Evolutionary conservation across 2,888 invertebrate genomes (phyloP).

Genomic region (Harpagoxenus sublaevis): DNA sequence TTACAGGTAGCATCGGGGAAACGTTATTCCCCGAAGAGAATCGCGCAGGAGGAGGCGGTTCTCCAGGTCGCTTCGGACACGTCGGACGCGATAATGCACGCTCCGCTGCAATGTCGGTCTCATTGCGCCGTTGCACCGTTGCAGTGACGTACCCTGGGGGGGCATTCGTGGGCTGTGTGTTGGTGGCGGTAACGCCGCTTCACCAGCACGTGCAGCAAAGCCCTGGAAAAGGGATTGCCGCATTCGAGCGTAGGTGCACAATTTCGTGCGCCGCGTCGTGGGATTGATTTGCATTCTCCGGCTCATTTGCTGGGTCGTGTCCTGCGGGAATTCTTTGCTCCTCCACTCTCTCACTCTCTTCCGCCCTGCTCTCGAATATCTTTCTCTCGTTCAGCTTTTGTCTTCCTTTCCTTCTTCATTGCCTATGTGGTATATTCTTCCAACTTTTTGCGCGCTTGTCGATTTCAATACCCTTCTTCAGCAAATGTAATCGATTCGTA

Average conservation of each 20-base stretch:
- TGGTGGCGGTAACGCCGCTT: conserved; percentile 30
- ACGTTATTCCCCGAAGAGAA: conserved; percentile 59
- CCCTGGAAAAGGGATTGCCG: conserved; percentile 82
- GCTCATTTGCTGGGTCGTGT: conserved; percentile 84
- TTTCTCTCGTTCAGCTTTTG: background rate
- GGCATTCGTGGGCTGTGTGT: conserved; percentile 57
- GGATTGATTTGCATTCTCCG: conserved; percentile 85
- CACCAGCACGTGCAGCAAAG: conserved; percentile 62
- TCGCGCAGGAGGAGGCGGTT: conserved; percentile 44
- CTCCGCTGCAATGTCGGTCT: conserved; percentile 68
- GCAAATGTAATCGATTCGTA: background rate
- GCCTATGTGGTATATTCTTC: conserved; percentile 10
- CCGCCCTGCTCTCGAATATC: background rate
- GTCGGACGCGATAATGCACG: conserved; percentile 75
- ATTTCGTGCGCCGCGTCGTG: conserved; percentile 80
- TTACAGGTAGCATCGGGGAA: conserved; percentile 14
- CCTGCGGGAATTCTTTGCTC: conserved; percentile 75
- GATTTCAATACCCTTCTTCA: background rate
- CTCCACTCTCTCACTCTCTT: conserved; percentile 14
- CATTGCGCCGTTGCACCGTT: conserved; percentile 61
- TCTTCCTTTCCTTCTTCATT: conserved; percentile 22
- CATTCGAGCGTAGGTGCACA: conserved; percentile 81
- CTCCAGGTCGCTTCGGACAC: conserved; percentile 66
- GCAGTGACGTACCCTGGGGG: conserved; percentile 78
- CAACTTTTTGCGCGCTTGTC: conserved; percentile 12